A percentile compares a stretch with the other conserved stretches of the same genome.
These are phyloP conservation scores for Agrochola lota DNA, from an alignment of 2,888 invertebrate genomes.

Conservation along the genomic window DNA sequence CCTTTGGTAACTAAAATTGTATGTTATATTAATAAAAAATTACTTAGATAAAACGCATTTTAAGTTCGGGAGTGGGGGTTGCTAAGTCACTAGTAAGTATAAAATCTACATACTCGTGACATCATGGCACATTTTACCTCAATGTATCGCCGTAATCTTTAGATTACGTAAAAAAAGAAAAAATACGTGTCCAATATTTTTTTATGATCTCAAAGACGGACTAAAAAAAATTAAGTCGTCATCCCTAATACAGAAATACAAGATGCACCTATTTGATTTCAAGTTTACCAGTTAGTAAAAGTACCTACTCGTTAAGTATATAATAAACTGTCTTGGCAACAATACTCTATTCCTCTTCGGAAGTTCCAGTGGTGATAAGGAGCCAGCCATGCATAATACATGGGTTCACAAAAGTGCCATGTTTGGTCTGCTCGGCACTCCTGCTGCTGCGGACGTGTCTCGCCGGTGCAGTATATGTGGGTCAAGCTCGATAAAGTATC, in stretches of 20 bases:
- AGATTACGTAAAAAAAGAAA: too few relatives aligned
- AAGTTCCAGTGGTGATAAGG: conserved; percentile 32
- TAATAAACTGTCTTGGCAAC: not conserved
- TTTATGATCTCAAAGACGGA: too few relatives aligned
- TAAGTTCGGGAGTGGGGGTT: too few relatives aligned
- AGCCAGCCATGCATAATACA: conserved; percentile 46
- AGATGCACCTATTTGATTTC: not conserved
- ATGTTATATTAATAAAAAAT: too few relatives aligned
- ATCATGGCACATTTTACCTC: too few relatives aligned
- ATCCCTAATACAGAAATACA: not conserved
- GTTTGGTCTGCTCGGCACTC: conserved; percentile 10
- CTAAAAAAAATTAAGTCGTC: too few relatives aligned
- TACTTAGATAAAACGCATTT: too few relatives aligned
- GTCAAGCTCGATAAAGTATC: conserved; percentile 40
- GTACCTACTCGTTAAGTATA: not conserved
- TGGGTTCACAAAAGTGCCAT: conserved; percentile 23
- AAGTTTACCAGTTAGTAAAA: not conserved
- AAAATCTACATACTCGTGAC: too few relatives aligned
- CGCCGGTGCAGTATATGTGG: conserved; percentile 34
- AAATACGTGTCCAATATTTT: too few relatives aligned
- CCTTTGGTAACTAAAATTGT: too few relatives aligned
- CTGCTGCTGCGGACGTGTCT: conserved; percentile 43
- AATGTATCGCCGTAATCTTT: too few relatives aligned
- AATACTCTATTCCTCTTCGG: not conserved
- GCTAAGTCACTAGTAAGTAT: too few relatives aligned